Evolutionary conservation across 1,140 invertebrate genomes (phyloP).

Genomic region (Lutraria rhynchaena): DNA sequence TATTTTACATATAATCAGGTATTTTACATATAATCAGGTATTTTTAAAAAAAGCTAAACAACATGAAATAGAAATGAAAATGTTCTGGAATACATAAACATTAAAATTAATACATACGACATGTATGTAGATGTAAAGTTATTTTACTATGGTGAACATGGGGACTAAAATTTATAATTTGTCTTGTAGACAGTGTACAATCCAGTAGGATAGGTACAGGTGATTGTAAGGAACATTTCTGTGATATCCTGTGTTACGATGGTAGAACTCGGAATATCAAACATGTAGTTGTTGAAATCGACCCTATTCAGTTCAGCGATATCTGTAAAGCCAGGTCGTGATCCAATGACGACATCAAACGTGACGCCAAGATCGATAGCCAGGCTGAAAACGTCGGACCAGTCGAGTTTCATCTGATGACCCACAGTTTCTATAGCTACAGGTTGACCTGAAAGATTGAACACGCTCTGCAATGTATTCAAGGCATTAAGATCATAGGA

Average conservation of each 20-base stretch:
- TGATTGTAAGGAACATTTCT: slow-evolving; percentile 18
- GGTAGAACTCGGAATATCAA: slow-evolving; percentile 16
- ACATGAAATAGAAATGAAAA: too few species aligned
- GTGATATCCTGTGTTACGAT: slow-evolving; percentile 10
- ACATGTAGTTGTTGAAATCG: background rate
- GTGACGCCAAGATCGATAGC: background rate
- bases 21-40: too few species aligned
- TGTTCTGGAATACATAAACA: too few species aligned
- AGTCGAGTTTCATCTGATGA: background rate
- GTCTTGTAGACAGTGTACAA: background rate
- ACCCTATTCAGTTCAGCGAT: slow-evolving; percentile 11
- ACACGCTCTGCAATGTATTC: too few species aligned
- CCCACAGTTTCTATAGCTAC: background rate
- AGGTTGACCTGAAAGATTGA: slow-evolving; percentile 23
- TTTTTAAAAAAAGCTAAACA: too few species aligned
- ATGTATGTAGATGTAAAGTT: too few species aligned
- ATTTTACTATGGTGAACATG: too few species aligned
- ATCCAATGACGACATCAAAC: slow-evolving; percentile 10
- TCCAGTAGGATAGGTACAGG: slow-evolving; percentile 30
- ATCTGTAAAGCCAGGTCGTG: slow-evolving; percentile 15
- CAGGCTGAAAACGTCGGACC: slow-evolving; percentile 2
- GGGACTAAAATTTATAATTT: slow-evolving; percentile 18
- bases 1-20: too few species aligned
- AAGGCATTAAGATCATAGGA: too few species aligned
- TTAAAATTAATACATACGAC: too few species aligned